Evolutionary conservation across 2,888 invertebrate species (phyloP), one percentile per base, ranked within the genome.

Genomic region (Parnassius glacialis): DNA sequence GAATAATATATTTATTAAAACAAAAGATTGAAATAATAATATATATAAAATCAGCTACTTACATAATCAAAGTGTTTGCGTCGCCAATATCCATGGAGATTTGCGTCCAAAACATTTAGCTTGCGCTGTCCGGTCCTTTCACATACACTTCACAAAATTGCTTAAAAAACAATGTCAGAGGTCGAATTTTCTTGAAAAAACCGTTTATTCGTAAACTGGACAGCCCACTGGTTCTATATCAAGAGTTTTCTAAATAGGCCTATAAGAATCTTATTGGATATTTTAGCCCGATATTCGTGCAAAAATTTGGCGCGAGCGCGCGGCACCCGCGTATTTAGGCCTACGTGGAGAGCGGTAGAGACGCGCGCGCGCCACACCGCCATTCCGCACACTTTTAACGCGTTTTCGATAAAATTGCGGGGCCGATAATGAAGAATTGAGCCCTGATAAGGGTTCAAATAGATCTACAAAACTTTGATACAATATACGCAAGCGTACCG

Each of bases 211-310:
- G 45, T 62, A 76, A 71, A 78, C 71, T 75, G 54, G 52, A 69
- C 42, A 62, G 72, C 73, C 76, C 74, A 65, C 48, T n/a, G 68
- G 66, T 60, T 67, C 66, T 60, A 69, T 73, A 76, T 65, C 53
- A 66, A 61, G 55, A 68, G 70, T 75, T 68, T 71, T 76, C 75
- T 79, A 86, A 87, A 87, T 89, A 87, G 90, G 90, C 90, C 90
- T 90, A 90, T 82, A 88, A 79, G 87, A 90, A 85, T 90, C 87
- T 90, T 90, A 87, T 88, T 85, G 80, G 88, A 74, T 69, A 73
- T 73, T 69, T 73, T 71, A 65, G 66, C 68, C 57, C 67, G 68
- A 62, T 65, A 81, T 71, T 71, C 79, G 81, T 84, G 90, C 90
- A 78, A 87, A 89, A 77, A 70, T 75, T 87, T 89, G 70, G 89